A percentile compares a stretch with the other conserved stretches of the same genome.
Conservation (phyloP, 2,888 invertebrate species). For the Caradrina kadenii region DNA sequence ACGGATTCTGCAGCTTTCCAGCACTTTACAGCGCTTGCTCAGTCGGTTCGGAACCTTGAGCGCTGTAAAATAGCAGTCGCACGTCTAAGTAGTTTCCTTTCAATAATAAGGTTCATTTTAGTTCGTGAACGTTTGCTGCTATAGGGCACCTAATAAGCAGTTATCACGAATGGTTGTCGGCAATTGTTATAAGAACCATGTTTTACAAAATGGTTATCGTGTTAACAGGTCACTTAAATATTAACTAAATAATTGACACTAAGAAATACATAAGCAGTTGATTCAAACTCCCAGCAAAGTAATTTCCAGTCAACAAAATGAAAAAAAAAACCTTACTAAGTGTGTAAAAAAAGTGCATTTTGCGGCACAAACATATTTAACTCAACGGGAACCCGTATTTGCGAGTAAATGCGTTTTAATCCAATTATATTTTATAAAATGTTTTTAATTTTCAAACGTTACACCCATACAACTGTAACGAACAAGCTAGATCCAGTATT, state of each 20-base stretch:
- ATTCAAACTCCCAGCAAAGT: not conserved
- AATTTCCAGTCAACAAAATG: not conserved
- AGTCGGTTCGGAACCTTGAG: conserved; percentile 6
- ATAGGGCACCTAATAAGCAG: conserved; percentile 12
- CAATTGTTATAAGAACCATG: conserved; percentile 26
- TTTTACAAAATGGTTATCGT: not conserved
- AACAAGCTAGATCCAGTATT: conserved; percentile 45
- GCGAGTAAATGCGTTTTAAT: conserved; percentile 37
- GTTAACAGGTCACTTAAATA: not conserved
- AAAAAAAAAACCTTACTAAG: not conserved
- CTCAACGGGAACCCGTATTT: conserved; percentile 26
- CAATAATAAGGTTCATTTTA: not conserved
- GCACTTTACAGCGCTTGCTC: conserved; percentile 26
- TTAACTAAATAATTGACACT: not conserved
- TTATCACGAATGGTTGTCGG: not conserved
- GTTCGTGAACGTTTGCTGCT: not conserved
- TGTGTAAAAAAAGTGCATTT: conserved; percentile 25
- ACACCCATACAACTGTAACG: conserved; percentile 23
- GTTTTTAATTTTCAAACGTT: conserved; percentile 49
- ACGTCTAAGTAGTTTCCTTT: not conserved
- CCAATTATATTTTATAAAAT: conserved; percentile 16
- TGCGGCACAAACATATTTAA: conserved; percentile 34
- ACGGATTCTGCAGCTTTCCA: conserved; percentile 14
- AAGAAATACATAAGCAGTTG: not conserved
- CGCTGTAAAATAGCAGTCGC: not conserved